phyloP scores from a whole-genome alignment of 2,888 invertebrate genomes.

The Congeria kusceri region DNA sequence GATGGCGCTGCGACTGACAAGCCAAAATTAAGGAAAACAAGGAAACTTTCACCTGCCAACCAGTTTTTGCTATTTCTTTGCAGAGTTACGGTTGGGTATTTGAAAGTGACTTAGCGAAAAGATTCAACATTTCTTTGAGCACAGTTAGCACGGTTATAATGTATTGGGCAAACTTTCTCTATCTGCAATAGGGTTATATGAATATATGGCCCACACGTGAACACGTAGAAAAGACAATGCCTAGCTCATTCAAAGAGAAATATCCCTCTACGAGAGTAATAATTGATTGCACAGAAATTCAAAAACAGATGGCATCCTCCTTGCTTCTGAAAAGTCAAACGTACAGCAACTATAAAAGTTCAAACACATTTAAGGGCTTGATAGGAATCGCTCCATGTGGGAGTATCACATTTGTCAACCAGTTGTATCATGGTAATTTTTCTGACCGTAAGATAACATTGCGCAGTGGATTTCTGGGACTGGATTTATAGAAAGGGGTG shows the following conservation, averaged over 20 bases:
- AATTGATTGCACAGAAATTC: conserved; percentile 51
- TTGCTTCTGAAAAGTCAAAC: conserved; percentile 26
- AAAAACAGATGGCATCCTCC: conserved; percentile 41
- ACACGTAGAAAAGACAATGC: conserved; percentile 28
- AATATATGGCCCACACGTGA: conserved; percentile 43
- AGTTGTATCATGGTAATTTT: conserved; percentile 33
- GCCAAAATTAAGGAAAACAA: background rate
- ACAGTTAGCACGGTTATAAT: conserved; percentile 33
- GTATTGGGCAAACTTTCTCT: conserved; percentile 38
- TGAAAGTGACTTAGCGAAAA: conserved; percentile 35
- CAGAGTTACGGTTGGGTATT: conserved; percentile 38
- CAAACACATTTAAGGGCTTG: conserved; percentile 34
- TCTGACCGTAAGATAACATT: conserved; percentile 26
- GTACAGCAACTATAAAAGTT: conserved; percentile 41
- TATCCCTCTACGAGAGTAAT: conserved; percentile 49
- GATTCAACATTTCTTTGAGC: conserved; percentile 32
- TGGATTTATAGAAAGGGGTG: conserved; percentile 15
- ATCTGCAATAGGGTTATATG: conserved; percentile 21
- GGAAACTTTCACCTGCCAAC: conserved; percentile 18
- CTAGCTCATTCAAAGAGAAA: conserved; percentile 37
- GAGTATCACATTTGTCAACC: conserved; percentile 33
- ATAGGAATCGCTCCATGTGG: conserved; percentile 29
- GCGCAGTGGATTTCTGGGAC: conserved; percentile 17
- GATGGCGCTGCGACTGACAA: too few species aligned
- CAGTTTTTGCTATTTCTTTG: conserved; percentile 52